Conservation (phyloP, 2,888 invertebrate genomes). For the Spatulosminthurus flaviceps region DNA sequence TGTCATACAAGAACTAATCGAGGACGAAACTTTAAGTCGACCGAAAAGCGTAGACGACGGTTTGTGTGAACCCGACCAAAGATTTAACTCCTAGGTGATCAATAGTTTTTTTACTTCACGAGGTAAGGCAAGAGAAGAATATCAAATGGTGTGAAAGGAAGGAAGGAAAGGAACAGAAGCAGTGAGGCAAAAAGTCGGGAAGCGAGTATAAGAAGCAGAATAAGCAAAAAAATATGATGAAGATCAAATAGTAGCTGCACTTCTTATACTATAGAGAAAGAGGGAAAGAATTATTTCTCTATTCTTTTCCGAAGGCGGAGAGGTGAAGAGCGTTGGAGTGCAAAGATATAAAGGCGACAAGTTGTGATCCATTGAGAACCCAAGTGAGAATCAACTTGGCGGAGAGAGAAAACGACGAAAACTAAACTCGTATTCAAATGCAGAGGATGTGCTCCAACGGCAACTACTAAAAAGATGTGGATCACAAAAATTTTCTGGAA, state of each 20-base stretch:
- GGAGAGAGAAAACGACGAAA: conserved; percentile 14
- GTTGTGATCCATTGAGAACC: conserved; percentile 47
- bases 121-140: conserved; percentile 32
- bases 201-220: conserved; percentile 22
- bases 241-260: conserved; percentile 23
- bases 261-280: neutral
- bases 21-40: conserved; percentile 30
- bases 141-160: conserved; percentile 46
- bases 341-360: conserved; percentile 52
- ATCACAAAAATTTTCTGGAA: conserved; percentile 41
- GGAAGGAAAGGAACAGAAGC: conserved; percentile 31
- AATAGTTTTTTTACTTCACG: conserved; percentile 30
- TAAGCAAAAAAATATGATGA: conserved; percentile 23
- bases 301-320: conserved; percentile 36
- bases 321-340: conserved; percentile 43
- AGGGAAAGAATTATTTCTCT: conserved; percentile 39
- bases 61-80: conserved; percentile 35
- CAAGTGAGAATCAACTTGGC: neutral
- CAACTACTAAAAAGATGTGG: conserved; percentile 30
- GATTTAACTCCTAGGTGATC: conserved; percentile 41
- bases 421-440: conserved; percentile 42
- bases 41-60: conserved; percentile 21
- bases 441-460: conserved; percentile 29
- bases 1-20: conserved; percentile 39
- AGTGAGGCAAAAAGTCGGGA: conserved; percentile 27